These are phyloP conservation scores for Coenonympha arcania DNA, from an alignment of 2,888 invertebrate genomes.

Conservation along the genomic window DNA sequence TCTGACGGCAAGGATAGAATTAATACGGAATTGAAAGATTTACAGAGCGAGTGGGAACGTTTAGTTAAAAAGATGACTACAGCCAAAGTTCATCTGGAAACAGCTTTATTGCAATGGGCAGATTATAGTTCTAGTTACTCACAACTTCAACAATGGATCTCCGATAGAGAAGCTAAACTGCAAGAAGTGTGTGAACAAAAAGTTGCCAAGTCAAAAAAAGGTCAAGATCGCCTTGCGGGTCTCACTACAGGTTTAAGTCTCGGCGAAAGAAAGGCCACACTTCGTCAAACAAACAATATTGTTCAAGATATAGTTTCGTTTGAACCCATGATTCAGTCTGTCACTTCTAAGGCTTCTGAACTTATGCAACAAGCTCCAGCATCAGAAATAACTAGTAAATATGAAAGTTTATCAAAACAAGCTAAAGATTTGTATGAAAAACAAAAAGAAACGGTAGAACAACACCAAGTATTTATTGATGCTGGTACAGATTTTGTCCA, in stretches of 20 bases:
- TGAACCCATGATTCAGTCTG: slow-evolving; percentile 97
- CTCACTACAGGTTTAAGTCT: slow-evolving; percentile 83
- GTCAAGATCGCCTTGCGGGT: slow-evolving; percentile 78
- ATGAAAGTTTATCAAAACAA: slow-evolving; percentile 90
- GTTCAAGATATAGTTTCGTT: slow-evolving; percentile 97
- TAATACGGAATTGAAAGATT: slow-evolving; percentile 87
- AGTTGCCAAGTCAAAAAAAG: slow-evolving; percentile 84
- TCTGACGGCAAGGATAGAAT: slow-evolving; percentile 92
- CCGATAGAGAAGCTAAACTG: slow-evolving; percentile 91
- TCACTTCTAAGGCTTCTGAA: slow-evolving; percentile 93
- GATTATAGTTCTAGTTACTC: slow-evolving; percentile 95
- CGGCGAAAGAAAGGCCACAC: slow-evolving; percentile 89
- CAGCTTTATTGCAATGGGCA: slow-evolving; percentile 93
- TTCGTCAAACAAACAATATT: slow-evolving; percentile 93
- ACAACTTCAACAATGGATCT: slow-evolving; percentile 95
- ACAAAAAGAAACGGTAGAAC: slow-evolving; percentile 91
- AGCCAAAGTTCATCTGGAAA: slow-evolving; percentile 92
- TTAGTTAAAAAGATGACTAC: slow-evolving; percentile 92
- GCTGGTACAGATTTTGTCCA: slow-evolving; percentile 92
- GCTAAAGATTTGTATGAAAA: slow-evolving; percentile 91
- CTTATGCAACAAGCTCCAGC: slow-evolving; percentile 92
- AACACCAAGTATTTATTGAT: slow-evolving; percentile 93
- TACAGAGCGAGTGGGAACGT: slow-evolving; percentile 94
- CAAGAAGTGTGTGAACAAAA: slow-evolving; percentile 92
- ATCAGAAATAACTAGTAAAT: slow-evolving; percentile 92